These are phyloP conservation scores for Champsocephalus gunnari DNA, from an alignment of 2,797 vertebrate genomes.

Conservation along the genomic window DNA sequence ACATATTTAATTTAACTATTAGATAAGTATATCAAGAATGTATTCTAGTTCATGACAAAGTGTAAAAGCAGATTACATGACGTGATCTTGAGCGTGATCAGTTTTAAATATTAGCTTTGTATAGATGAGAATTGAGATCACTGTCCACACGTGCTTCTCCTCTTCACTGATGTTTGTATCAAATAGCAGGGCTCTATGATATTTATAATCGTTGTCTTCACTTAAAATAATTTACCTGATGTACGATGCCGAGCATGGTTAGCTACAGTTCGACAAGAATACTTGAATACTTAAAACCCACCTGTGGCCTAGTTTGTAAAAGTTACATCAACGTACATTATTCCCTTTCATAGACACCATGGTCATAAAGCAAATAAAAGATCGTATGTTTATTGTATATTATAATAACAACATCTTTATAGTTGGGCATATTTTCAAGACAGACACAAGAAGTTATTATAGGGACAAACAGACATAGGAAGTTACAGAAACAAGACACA, in stretches of 20 bases:
- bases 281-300: neutral
- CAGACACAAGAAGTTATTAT: neutral
- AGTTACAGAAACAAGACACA: neutral
- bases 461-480: neutral
- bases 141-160: neutral
- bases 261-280: neutral
- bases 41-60: neutral
- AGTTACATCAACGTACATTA: neutral
- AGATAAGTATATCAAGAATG: neutral
- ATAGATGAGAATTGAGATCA: neutral
- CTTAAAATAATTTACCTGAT: neutral
- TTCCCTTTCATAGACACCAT: neutral
- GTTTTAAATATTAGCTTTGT: neutral
- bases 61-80: neutral
- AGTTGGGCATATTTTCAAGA: neutral
- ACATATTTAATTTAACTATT: neutral
- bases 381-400: neutral
- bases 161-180: neutral
- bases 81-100: neutral
- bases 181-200: neutral
- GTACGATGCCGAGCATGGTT: neutral
- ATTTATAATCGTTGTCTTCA: neutral
- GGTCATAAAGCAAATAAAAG: constrained; percentile 2
- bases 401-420: neutral
- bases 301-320: neutral